A percentile compares a stretch with the other conserved stretches of the same genome.
phyloP scores from a whole-genome alignment of 2,797 vertebrate genomes.

The Myotis vivesi region DNA sequence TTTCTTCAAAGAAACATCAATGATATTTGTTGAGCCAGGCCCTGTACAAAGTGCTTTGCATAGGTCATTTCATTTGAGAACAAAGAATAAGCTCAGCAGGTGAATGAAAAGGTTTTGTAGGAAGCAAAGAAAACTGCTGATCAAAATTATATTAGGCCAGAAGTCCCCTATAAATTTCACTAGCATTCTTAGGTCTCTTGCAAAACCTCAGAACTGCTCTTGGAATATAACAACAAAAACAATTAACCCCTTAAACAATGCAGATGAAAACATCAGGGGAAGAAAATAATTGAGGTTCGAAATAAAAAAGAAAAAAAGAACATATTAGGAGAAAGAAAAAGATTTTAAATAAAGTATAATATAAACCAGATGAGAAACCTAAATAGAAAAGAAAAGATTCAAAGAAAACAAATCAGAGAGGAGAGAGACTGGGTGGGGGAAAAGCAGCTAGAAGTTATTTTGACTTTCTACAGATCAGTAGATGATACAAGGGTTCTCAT shows the following conservation, averaged over 20 bases:
- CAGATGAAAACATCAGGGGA: constrained; percentile 44
- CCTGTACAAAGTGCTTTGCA: neutral
- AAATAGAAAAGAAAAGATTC: constrained; percentile 30
- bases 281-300: constrained; percentile 30
- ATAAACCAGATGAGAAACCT: constrained; percentile 53
- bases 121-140: neutral
- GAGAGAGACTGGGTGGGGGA: neutral
- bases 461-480: constrained; percentile 11
- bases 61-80: constrained; percentile 21
- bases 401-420: constrained; percentile 45
- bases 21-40: neutral
- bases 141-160: neutral
- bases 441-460: neutral
- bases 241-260: constrained; percentile 20
- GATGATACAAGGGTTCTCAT: neutral
- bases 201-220: neutral
- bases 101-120: constrained; percentile 6
- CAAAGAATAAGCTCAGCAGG: constrained; percentile 12
- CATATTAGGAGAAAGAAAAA: neutral
- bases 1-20: constrained; percentile 34
- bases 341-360: constrained; percentile 47
- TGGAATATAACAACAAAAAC: constrained; percentile 18
- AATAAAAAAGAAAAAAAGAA: constrained; percentile 46
- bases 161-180: constrained; percentile 41
- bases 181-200: constrained; percentile 7